These are phyloP conservation scores for Myiozetetes cayanensis DNA, from an alignment of 2,113 vertebrate species.

Conservation along the genomic window DNA sequence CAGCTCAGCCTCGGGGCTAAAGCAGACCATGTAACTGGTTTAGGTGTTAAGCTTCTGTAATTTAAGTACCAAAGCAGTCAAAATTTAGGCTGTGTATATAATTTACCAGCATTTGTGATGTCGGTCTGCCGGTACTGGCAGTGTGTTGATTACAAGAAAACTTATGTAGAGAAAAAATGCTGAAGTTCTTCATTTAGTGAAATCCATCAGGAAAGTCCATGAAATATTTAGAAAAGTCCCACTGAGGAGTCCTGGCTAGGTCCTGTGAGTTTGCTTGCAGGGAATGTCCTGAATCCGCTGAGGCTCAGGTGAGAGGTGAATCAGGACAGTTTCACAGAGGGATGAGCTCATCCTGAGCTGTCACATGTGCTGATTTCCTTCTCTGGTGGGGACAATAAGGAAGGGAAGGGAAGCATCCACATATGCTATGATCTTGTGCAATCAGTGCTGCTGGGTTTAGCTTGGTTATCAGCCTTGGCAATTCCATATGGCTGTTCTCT, in stretches of 20 bases:
- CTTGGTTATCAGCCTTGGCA: neutral
- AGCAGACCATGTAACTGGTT: neutral
- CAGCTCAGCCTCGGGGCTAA: neutral
- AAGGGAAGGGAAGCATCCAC: neutral
- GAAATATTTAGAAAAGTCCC: neutral
- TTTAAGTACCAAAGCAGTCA: neutral
- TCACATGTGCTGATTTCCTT: accelerated
- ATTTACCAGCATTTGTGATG: slow-evolving; percentile 10
- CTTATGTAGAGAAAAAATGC: neutral
- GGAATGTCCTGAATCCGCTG: neutral
- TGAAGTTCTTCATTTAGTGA: neutral
- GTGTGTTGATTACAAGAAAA: neutral
- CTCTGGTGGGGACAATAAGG: accelerated
- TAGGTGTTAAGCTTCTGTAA: neutral
- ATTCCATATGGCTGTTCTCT: neutral
- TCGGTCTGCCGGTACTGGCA: neutral
- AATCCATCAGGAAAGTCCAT: neutral
- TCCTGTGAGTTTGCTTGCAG: neutral
- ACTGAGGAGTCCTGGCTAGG: neutral
- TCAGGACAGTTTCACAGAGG: neutral
- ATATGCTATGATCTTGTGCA: neutral
- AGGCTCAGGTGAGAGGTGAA: neutral
- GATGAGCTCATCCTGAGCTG: neutral
- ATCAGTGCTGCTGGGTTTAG: neutral
- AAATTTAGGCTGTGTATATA: neutral